Conservation (phyloP, 2,113 vertebrate species). For the Chloropsis hardwickii region DNA sequence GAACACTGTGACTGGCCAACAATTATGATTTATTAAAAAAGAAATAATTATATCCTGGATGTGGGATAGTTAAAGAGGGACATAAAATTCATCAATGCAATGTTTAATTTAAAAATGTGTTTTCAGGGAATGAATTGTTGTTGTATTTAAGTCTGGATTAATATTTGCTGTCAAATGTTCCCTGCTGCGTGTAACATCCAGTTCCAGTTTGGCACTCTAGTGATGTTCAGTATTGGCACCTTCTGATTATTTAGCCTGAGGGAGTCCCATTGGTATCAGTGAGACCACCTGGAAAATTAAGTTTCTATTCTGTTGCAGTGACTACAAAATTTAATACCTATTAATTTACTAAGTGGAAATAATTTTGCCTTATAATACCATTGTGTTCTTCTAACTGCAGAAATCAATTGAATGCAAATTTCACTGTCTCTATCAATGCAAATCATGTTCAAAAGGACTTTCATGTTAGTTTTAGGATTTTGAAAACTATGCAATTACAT, state of each 20-base stretch:
- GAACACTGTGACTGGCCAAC: background rate
- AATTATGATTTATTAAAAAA: background rate
- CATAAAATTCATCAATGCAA: background rate
- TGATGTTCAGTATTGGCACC: background rate
- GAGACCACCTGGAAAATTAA: slow-evolving; percentile 30
- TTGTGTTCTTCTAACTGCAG: background rate
- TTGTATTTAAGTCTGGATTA: background rate
- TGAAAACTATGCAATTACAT: background rate
- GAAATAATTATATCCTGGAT: background rate
- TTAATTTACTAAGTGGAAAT: background rate
- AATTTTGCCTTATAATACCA: background rate
- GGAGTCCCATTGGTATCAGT: background rate
- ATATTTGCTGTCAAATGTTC: slow-evolving; percentile 8
- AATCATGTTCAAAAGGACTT: background rate
- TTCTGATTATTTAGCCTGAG: background rate
- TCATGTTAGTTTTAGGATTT: background rate
- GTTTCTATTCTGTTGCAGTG: background rate
- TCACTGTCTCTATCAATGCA: background rate
- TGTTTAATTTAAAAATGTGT: background rate
- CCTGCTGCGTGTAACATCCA: background rate
- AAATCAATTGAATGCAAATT: background rate
- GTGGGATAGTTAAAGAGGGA: background rate
- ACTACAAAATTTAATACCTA: slow-evolving; percentile 16
- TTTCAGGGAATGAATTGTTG: background rate
- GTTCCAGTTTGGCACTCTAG: background rate